Conservation (phyloP, 2,888 invertebrate species). For the Chironomus riparius region DNA sequence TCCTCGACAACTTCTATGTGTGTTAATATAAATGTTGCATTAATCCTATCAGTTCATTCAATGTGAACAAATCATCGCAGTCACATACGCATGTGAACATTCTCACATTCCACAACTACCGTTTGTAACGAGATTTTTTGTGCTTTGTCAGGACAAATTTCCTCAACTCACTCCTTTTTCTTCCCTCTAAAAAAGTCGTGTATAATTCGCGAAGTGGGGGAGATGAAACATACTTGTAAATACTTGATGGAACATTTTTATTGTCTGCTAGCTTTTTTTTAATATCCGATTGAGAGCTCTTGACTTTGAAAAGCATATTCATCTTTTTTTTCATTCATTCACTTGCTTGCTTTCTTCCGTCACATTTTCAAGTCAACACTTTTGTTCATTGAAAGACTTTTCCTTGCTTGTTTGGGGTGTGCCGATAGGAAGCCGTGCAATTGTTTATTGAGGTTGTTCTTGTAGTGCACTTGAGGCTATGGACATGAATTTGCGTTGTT, state of each 20-base stretch:
- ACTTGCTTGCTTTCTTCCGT: neutral
- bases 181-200: neutral
- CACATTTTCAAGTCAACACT: constrained; percentile 9
- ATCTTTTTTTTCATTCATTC: neutral
- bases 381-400: neutral
- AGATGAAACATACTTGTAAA: constrained; percentile 1
- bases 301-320: constrained; percentile 7
- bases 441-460: too few relatives aligned
- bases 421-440: too few relatives aligned
- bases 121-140: neutral
- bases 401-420: neutral
- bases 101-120: neutral
- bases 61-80: neutral
- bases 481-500: too few relatives aligned
- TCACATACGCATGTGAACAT: neutral
- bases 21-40: neutral
- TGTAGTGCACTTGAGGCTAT: too few relatives aligned
- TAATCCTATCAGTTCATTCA: neutral
- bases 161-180: neutral
- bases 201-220: neutral
- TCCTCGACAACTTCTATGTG: neutral
- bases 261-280: constrained; percentile 23
- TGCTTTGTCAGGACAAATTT: constrained; percentile 14
- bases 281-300: constrained; percentile 27
- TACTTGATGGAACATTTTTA: constrained; percentile 20